phyloP scores from a whole-genome alignment of 2,113 vertebrate species.

The Polypterus bichir region DNA sequence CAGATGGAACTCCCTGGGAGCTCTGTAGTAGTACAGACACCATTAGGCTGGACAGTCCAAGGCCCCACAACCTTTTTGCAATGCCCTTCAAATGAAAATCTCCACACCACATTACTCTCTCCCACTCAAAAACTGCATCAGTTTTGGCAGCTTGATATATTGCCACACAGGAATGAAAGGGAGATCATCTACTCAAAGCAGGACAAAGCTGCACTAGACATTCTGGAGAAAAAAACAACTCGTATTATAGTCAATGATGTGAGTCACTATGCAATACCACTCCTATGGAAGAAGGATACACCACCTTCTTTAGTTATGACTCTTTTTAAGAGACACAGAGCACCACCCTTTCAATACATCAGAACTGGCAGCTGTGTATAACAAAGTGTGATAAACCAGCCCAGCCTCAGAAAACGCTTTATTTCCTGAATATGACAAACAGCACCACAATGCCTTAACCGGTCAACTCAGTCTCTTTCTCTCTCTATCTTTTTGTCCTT shows the following conservation, averaged over 20 bases:
- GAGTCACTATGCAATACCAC: conserved; percentile 4
- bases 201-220: conserved; percentile 1
- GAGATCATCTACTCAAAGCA: conserved; percentile 2
- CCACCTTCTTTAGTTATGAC: background rate
- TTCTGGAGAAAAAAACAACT: conserved; percentile 2
- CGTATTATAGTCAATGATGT: conserved; percentile 5
- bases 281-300: conserved; percentile 7
- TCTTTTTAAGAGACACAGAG: conserved; percentile 3
- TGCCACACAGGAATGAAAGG: conserved; percentile 10
- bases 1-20: no score
- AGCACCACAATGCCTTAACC: no score
- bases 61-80: no score
- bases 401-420: no score
- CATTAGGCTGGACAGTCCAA: no score
- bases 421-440: no score
- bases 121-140: background rate
- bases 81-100: no score
- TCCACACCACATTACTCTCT: background rate
- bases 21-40: no score
- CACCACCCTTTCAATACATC: background rate
- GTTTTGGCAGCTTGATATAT: conserved; percentile 12
- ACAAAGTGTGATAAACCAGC: background rate
- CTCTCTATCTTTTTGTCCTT: no score
- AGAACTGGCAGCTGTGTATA: conserved; percentile 2
- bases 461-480: no score